phyloP scores from a whole-genome alignment of 2,888 invertebrate genomes.

The Apamea sordens region DNA sequence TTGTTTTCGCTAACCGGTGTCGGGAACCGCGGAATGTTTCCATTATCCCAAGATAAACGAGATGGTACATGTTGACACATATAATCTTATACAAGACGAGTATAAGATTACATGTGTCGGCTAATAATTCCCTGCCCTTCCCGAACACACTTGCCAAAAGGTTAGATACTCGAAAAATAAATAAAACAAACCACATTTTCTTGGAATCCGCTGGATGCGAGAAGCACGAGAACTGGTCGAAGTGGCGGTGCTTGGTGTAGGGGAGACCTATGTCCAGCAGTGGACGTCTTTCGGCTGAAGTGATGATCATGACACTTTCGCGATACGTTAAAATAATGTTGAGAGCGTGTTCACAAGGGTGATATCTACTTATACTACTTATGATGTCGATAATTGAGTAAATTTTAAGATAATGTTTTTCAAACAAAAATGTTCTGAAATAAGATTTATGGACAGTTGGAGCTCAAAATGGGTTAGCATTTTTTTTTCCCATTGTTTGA shows the following conservation, averaged over 20 bases:
- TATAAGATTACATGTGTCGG: slow-evolving; percentile 84
- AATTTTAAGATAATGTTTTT: not conserved
- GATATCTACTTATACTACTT: not conserved
- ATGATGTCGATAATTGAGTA: not conserved
- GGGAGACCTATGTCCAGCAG: not conserved
- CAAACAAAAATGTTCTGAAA: not conserved
- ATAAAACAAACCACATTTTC: slow-evolving; percentile 53
- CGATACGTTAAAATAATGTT: slow-evolving; percentile 33
- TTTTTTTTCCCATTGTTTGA: not conserved
- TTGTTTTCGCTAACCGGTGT: slow-evolving; percentile 74
- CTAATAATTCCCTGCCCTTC: slow-evolving; percentile 71
- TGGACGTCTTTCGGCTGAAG: not conserved
- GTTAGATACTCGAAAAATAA: slow-evolving; percentile 54
- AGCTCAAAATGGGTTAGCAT: not conserved
- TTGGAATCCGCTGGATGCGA: not conserved
- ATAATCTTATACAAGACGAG: slow-evolving; percentile 84
- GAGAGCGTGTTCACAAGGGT: not conserved
- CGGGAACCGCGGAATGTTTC: slow-evolving; percentile 74
- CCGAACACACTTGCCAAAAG: slow-evolving; percentile 61
- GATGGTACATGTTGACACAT: slow-evolving; percentile 81
- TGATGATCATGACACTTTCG: slow-evolving; percentile 19
- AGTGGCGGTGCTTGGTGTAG: no score
- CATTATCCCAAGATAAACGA: slow-evolving; percentile 84
- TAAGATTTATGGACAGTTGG: not conserved
- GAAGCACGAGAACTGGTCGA: not conserved